Base-by-base conservation (phyloP, 2,113 vertebrate genomes). In the Lathamus discolor region DNA sequence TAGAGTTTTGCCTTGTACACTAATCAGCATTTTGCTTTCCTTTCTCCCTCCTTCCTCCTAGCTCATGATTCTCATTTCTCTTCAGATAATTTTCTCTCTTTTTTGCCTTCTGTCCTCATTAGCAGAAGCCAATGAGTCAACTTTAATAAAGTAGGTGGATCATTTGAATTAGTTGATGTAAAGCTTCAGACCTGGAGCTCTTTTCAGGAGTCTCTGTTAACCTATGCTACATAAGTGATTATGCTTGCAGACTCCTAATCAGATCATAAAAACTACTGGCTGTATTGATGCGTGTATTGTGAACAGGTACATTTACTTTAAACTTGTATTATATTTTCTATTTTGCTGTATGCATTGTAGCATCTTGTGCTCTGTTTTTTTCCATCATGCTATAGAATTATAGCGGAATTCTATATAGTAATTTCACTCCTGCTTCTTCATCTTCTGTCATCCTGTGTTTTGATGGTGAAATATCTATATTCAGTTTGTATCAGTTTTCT, bases 81-180 rank as follows among this genome's bases (percentile, higher is more conserved):
- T 76, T 46, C 46, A 55, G 43, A 86, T 48, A 77, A 48, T 92
- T 88, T 88, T 82, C 64, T 90, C 41, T 91, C 39, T n/a, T 24
- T 76, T 91, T 64, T 84, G 13, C 44, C 51, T 92, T 95, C 82
- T 83, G 2, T 92, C 54, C 33, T 88, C 63, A 85, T 96, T 92
- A 95, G 70, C 39, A 64, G 79, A 88, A 86, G 66, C 62, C 87
- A 90, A 1, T 54, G 78, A 92, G 57, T 78, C 86, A 88, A 13
- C 73, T 90, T 93, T 86, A 94, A 91, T 91, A 85, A 97, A 95
- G 59, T 18, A 78, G 77, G 80, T 90, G 86, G 88, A 75, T 90
- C 17, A 6, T 87, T 95, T 95, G 51, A 90, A 91, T 90, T 84
- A 88, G 68, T 80, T 95, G 41, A 91, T 92, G 84, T 84, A 69